These are phyloP conservation scores for Sebastes schlegelii DNA, from an alignment of 2,113 vertebrate species.

Conservation along the genomic window DNA sequence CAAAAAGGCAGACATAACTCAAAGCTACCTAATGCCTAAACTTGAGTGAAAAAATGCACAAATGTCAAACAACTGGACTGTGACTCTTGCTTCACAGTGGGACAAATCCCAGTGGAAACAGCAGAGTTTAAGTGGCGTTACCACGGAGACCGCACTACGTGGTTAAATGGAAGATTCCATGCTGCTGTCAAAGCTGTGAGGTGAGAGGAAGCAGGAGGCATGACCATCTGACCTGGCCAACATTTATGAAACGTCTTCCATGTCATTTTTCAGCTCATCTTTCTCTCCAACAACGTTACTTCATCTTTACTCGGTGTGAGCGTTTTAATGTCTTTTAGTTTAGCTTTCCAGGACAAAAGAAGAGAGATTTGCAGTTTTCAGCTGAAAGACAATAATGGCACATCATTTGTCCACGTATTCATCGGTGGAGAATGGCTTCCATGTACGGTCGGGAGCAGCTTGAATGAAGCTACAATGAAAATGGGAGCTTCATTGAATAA, in stretches of 20 bases:
- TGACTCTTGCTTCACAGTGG: constrained; percentile 53
- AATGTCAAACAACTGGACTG: constrained; percentile 32
- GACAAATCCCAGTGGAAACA: constrained; percentile 45
- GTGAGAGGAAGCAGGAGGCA: constrained; percentile 17
- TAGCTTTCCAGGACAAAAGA: constrained; percentile 12
- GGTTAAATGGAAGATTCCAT: constrained; percentile 55
- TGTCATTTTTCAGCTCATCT: constrained; percentile 26
- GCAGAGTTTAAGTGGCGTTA: constrained; percentile 52
- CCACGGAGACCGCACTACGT: constrained; percentile 30
- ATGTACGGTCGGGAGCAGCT: not conserved
- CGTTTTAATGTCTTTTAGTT: constrained; percentile 5
- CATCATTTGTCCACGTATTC: not conserved
- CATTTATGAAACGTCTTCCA: constrained; percentile 14
- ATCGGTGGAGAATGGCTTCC: constrained; percentile 10
- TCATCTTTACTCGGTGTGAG: not conserved
- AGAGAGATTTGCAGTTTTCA: constrained; percentile 14
- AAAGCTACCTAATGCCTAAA: not conserved
- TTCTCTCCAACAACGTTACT: not conserved
- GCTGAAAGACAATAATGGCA: constrained; percentile 3
- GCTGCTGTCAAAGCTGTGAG: constrained; percentile 18
- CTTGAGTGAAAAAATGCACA: not conserved
- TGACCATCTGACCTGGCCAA: constrained; percentile 15
- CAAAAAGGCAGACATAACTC: not conserved
- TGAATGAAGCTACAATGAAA: not conserved
- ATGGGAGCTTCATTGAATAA: constrained; percentile 37